Conservation (phyloP, 2,888 invertebrate genomes). For the Adelognathus sp. region DNA sequence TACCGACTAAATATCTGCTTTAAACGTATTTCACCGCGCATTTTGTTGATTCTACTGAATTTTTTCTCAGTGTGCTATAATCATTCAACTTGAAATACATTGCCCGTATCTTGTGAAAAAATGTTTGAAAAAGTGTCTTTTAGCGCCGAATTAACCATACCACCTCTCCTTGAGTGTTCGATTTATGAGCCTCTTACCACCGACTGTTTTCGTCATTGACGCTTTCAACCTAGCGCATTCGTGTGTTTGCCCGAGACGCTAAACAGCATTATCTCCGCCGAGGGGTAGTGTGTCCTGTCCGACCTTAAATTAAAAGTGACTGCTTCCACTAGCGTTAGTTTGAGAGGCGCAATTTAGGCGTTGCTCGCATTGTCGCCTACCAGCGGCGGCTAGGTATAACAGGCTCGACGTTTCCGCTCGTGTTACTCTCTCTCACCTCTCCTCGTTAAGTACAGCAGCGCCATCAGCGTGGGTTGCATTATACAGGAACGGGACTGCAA, state of each 20-base stretch:
- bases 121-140: no score
- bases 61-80: no score
- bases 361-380: constrained; percentile 44
- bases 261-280: constrained; percentile 18
- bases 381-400: constrained; percentile 42
- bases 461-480: constrained; percentile 40
- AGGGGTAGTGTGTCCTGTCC: constrained; percentile 20
- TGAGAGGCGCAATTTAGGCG: constrained; percentile 45
- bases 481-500: constrained; percentile 52
- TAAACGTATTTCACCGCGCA: no score
- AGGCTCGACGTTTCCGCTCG: constrained; percentile 54
- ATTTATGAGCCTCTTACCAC: no score
- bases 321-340: constrained; percentile 33
- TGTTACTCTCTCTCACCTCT: constrained; percentile 54
- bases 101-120: no score
- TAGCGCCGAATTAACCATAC: no score
- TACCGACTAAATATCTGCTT: no score
- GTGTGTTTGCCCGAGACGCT: constrained; percentile 2
- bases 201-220: background rate
- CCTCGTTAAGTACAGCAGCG: constrained; percentile 43
- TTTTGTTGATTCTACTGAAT: no score
- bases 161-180: no score
- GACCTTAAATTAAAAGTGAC: constrained; percentile 55
- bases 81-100: no score
- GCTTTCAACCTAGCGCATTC: background rate